Evolutionary conservation across 1,140 invertebrate genomes (phyloP), one percentile per base, ranked within the genome.

Genomic region (Sarcophaga peregrina): DNA sequence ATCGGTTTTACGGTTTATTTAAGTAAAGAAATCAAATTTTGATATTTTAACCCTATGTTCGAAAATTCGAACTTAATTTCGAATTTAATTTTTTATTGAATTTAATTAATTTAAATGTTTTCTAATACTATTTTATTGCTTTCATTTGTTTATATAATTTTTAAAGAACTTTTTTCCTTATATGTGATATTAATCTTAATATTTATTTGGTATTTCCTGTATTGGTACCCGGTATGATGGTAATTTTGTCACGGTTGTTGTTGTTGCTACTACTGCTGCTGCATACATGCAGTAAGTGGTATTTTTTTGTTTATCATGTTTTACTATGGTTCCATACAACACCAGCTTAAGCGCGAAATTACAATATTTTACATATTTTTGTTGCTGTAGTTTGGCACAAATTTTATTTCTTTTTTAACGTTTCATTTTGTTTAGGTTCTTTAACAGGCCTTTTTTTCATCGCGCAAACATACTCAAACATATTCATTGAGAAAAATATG

Each of bases 121-220:
- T 37, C 1, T 37, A 37, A 37, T 37, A 37, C 4, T 37, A 37
- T 37, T 37, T 37, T 37, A 37, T 37, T 37, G n/a, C n/a, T n/a
- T n/a, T n/a, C n/a, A n/a, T 50, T 50, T 50, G 50, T 52, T 10
- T 52, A 10, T 3, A 9, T 5, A 10, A 10, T 52, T 52, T 52
- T 52, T 25, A 20, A 68, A 20, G 9, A 10, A 15, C 17, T 68
- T 68, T 68, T 68, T n/a, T 68, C 20, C 17, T 20, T 68, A 75
- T 75, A 37, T 37, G 25, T 75, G 73, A 75, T 75, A 75, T 15
- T 75, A 75, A 75, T 75, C 73, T 75, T 75, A 75, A 75, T 75
- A 17, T 75, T 75, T 75, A 75, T 75, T 75, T 47, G 73, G 73
- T 75, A 75, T 75, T 75, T 75, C 73, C 73, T 75, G 73, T 75